Base-by-base conservation (phyloP, 2,113 vertebrate genomes). In the Thunnus thynnus region DNA sequence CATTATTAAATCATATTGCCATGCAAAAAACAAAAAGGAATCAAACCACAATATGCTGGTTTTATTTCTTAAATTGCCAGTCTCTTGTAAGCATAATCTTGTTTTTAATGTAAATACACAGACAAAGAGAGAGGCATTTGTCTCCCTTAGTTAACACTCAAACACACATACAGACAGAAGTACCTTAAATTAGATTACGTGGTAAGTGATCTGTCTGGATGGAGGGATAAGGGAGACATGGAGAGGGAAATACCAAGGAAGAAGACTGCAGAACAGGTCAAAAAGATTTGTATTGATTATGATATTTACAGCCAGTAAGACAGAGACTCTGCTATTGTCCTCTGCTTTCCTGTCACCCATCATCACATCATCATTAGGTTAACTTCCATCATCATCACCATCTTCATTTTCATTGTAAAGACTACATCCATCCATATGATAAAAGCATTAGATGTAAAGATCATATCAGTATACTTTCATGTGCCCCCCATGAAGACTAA, bases 201-300 rank as follows among this genome's bases (percentile, higher is more conserved):
- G 3, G 52, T 72, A 80, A 80, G 66, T 47, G 61, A 80, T 71
- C n/a, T 64, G 8, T 41, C 52, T 80, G 52, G 60, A 62, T 51
- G 25, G 20, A 78, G 50, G 13, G 22, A 78, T 76, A 11, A 60
- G 9, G 14, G 46, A 66, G 32, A 56, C 16, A 16, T 2, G 18
- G 18, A 71, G 36, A 30, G 3, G 2, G 10, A 57, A 80, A 77
- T 58, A 44, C 52, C n/a, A 20, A 65, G 11, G 10, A 80, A 55
- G 52, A 54, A 10, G 2, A 13, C 22, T 44, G 8, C 25, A 73
- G 36, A 67, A 32, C 32, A 44, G 2, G 10, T 50, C 56, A 72
- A 87, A 83, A 25, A 13, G 72, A 78, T 87, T 89, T 86, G 85
- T 82, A 89, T 90, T 82, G 90, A 89, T 90, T 79, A 77, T 1